Evolutionary conservation across 2,888 invertebrate species (phyloP), one percentile per base, ranked within the genome.

Genomic region (Gryllus longicercus): DNA sequence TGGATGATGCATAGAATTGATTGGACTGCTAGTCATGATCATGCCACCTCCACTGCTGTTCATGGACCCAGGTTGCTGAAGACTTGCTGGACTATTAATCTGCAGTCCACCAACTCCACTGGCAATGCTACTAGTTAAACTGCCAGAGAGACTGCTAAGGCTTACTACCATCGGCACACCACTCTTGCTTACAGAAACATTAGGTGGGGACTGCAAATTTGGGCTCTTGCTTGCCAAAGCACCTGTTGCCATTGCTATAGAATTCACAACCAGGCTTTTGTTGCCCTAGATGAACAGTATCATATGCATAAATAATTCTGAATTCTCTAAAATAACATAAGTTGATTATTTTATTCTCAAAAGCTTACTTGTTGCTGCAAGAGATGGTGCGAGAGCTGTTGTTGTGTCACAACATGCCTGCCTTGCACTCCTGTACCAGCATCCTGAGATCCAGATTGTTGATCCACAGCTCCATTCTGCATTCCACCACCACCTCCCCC

Each of bases 181-280:
- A 74, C 83, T 82, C 83, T 86, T 86, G 84, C 93, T 92, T 82
- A 93, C 93, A 83, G 94, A 93, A 84, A 94, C 93, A 85, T 95
- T 95, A 78, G 95, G 95, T 81, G 95, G 95, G 80, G 95, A 95
- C 87, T 95, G 95, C 86, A 95, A 89, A 86, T 93, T 95, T 83
- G 95, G 94, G 87, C 94, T 94, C 87, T 95, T 95, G 88, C 91
- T 95, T 83, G 94, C 94, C 87, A 95, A 89, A 85, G 92, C 92
- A 85, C 92, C 93, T 87, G 93, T 91, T 82, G 92, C 91, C 89
- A 94, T 91, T 79, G 92, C 91, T 86, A 94, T 90, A 84, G 93
- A 91, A 88, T 92, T 91, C 80, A 91, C 90, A 86, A 93, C 91
- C 86, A 93, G 89, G 87, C 90, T 90, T 87, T 93, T 93, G 87